Percentiles rank a stretch among this genome's conserved stretches.
Evolutionary conservation across 2,113 vertebrate genomes (phyloP).

Genomic region (Tretioscincus oriximinensis): DNA sequence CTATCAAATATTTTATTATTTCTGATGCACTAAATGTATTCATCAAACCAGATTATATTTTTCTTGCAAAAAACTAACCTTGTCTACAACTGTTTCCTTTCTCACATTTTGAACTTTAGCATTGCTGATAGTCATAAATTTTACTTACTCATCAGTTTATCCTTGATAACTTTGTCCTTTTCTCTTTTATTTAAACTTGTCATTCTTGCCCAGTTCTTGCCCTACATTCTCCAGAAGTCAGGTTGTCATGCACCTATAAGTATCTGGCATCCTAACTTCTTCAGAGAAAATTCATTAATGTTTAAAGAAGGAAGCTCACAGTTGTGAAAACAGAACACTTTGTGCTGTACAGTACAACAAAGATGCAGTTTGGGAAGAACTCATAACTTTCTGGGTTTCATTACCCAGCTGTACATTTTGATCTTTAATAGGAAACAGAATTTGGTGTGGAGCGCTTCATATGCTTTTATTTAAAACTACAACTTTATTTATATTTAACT

Average conservation of each 20-base stretch:
- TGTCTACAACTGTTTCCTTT: too few species aligned
- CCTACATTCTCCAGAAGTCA: conserved; percentile 34
- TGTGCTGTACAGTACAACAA: conserved; percentile 41
- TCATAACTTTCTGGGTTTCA: conserved; percentile 60
- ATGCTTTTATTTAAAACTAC: conserved; percentile 57
- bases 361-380: conserved; percentile 46
- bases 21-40: too few species aligned
- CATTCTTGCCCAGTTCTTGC: conserved; percentile 55
- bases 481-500: conserved; percentile 53
- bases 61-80: too few species aligned
- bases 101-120: too few species aligned
- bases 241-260: conserved; percentile 44
- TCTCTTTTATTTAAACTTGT: too few species aligned
- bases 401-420: conserved; percentile 62
- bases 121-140: too few species aligned
- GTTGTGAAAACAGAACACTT: conserved; percentile 55
- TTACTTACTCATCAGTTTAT: too few species aligned
- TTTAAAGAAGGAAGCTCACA: conserved; percentile 25
- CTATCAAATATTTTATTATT: too few species aligned
- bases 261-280: conserved; percentile 30
- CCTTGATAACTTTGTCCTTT: too few species aligned
- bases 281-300: conserved; percentile 51
- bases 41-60: too few species aligned
- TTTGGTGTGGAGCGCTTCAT: conserved; percentile 51
- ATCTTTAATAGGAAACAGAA: conserved; percentile 59